Evolutionary conservation across 1,140 invertebrate species (phyloP).

Genomic region (Agrypnia vestita): DNA sequence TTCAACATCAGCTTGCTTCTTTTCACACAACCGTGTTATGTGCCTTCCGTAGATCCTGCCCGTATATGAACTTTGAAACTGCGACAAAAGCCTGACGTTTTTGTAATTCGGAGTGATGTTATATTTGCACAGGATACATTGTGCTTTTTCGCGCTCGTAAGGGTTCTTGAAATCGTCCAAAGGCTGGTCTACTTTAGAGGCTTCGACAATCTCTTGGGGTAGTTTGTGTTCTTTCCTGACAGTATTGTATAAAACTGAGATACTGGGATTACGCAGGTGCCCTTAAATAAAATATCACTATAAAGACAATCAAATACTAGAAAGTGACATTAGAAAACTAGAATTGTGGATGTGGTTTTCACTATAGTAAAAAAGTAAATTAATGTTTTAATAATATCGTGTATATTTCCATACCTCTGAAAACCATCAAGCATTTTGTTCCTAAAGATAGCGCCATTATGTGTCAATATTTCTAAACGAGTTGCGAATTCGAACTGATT

Average conservation of each 20-base stretch:
- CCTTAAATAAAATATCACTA: not conserved
- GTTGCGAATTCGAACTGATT: too few relatives aligned
- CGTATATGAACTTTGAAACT: constrained; percentile 96
- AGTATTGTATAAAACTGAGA: constrained; percentile 7
- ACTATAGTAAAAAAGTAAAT: not conserved
- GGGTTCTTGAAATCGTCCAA: constrained; percentile 84
- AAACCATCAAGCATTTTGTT: constrained; percentile 7
- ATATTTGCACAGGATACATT: constrained; percentile 92
- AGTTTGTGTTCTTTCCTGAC: constrained; percentile 2
- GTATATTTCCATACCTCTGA: constrained; percentile 9
- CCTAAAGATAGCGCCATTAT: constrained; percentile 27
- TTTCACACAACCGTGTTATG: constrained; percentile 90
- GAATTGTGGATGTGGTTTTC: too few relatives aligned
- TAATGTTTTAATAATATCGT: not conserved
- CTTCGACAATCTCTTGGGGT: constrained; percentile 17
- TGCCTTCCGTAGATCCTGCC: constrained; percentile 92
- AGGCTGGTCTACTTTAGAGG: constrained; percentile 70
- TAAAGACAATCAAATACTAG: not conserved
- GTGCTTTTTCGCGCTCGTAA: constrained; percentile 80
- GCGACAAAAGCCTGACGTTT: constrained; percentile 91
- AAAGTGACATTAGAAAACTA: not conserved
- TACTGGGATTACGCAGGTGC: constrained; percentile 4
- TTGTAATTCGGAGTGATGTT: constrained; percentile 92
- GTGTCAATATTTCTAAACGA: not conserved
- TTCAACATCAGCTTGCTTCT: constrained; percentile 82